Percentiles rank a stretch among this genome's conserved stretches.
Evolutionary conservation across 2,113 vertebrate genomes (phyloP).

Genomic region (Physeter macrocephalus): DNA sequence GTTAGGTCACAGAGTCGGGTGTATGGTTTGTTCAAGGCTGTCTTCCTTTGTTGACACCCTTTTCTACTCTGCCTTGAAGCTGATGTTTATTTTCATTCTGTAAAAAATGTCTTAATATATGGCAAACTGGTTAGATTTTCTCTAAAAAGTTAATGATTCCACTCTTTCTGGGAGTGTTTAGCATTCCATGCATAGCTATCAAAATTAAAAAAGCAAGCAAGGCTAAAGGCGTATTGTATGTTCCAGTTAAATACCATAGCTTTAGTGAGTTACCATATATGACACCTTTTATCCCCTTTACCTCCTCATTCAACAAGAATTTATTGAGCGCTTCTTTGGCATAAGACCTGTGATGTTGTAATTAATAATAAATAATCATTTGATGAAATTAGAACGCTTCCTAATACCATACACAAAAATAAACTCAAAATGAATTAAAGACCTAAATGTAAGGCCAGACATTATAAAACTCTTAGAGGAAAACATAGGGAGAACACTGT

Average conservation of each 20-base stretch:
- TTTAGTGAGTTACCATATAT: slow-evolving; percentile 8
- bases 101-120: slow-evolving; percentile 14
- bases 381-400: neutral
- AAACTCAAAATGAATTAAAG: too few species aligned
- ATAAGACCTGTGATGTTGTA: neutral
- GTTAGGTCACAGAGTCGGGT: neutral
- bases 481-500: too few species aligned
- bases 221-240: neutral
- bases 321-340: neutral
- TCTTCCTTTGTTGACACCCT: neutral
- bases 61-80: neutral
- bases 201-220: slow-evolving; percentile 42
- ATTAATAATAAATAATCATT: neutral
- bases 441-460: too few species aligned
- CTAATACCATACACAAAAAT: too few species aligned
- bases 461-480: too few species aligned
- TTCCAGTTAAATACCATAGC: neutral
- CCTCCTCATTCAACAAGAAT: slow-evolving; percentile 10
- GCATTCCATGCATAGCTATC: slow-evolving; percentile 51
- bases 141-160: slow-evolving; percentile 16
- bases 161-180: neutral
- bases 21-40: neutral
- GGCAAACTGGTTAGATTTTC: neutral
- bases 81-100: slow-evolving; percentile 4
- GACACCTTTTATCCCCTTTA: neutral